Evolutionary conservation across 2,888 invertebrate species (phyloP), one percentile per base, ranked within the genome.

Genomic region (Allacma fusca): DNA sequence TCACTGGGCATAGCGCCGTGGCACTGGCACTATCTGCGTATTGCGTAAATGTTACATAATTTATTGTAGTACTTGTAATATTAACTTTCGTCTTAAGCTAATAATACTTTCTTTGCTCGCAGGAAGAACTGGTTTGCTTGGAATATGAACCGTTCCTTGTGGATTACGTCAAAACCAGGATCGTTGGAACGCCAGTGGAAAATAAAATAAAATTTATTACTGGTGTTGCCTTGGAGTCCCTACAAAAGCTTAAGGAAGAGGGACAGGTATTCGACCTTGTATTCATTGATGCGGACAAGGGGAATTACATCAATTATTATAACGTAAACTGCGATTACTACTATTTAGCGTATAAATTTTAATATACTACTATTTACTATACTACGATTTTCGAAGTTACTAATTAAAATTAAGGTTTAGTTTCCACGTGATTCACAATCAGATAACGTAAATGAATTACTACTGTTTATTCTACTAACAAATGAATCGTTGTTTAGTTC

Each of bases 281-380:
- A 34, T 83, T 82, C 40, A 78, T 83, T 29, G 83, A 83, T 75
- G 82, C 83, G 23, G 80, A 83, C 67, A 83, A 83, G 67, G 28
- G 16, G 12, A 80, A 79, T 26, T 83, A 83, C 75, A 67, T 82
- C 12, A 64, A 78, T 43, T 83, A 83, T 44, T 83, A 83, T 75
- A 80, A 83, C 79, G 83, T 82, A 79, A 70, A 40, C n/a, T n/a
- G n/a, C n/a, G n/a, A n/a, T n/a, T n/a, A n/a, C n/a, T n/a, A n/a
- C n/a, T n/a, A n/a, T n/a, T n/a, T n/a, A n/a, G n/a, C n/a, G n/a
- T n/a, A n/a, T n/a, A n/a, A n/a, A n/a, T n/a, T n/a, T n/a, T n/a
- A n/a, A n/a, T n/a, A n/a, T n/a, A n/a, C n/a, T n/a, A n/a, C n/a
- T n/a, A n/a, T n/a, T n/a, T n/a, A n/a, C n/a, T n/a, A n/a, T n/a